Conservation (phyloP, 37 sponge, comb jelly and placozoan species). For the Beroe forskalii region DNA sequence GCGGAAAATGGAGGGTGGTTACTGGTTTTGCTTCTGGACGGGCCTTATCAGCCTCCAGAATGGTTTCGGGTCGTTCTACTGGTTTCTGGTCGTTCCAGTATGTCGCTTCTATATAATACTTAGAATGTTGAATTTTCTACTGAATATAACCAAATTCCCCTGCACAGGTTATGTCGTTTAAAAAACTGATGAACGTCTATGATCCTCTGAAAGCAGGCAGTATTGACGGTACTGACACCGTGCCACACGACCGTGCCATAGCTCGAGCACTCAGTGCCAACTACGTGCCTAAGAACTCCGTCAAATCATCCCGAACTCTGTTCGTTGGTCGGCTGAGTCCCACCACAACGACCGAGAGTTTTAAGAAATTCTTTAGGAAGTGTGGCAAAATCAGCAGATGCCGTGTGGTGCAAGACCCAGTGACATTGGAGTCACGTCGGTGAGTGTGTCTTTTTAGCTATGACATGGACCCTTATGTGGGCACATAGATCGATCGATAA, state of each 20-base stretch:
- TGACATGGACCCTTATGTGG: too few relatives aligned
- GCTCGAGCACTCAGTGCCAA: conserved; percentile 77
- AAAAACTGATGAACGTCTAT: conserved; percentile 66
- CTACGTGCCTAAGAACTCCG: conserved; percentile 69
- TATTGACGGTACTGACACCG: conserved; percentile 92
- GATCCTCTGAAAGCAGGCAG: conserved; percentile 90
- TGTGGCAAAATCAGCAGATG: conserved; percentile 77
- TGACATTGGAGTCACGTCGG: conserved; percentile 13
- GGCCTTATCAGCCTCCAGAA: too few relatives aligned
- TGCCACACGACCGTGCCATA: conserved; percentile 89
- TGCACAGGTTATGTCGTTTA: conserved; percentile 28
- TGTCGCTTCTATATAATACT: too few relatives aligned
- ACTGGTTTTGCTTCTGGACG: too few relatives aligned
- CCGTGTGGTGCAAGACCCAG: conserved; percentile 77
- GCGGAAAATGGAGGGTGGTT: too few relatives aligned
- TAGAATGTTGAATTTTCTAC: too few relatives aligned
- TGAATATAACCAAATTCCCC: too few relatives aligned
- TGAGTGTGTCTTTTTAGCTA: too few relatives aligned
- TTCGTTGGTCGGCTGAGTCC: conserved; percentile 82
- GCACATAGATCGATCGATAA: too few relatives aligned
- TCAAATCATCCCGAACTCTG: conserved; percentile 67
- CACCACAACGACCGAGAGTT: conserved; percentile 71
- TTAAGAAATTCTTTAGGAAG: conserved; percentile 73
- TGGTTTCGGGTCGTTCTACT: too few relatives aligned
- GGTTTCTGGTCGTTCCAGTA: too few relatives aligned